Conservation (phyloP, 2,888 invertebrate species). For the Cryptocephalus primarius region DNA sequence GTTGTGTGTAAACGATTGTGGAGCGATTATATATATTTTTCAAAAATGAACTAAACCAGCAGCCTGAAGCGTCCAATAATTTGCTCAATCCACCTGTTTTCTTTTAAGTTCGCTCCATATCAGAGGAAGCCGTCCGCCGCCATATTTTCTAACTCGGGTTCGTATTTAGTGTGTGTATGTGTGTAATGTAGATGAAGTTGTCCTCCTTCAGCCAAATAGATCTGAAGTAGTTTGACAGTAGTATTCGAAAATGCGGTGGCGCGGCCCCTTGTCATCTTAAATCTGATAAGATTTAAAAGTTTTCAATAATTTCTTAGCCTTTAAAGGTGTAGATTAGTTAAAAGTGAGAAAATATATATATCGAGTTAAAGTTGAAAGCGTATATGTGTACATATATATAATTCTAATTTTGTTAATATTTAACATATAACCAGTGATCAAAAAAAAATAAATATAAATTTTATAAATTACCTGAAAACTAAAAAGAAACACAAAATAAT, state of each 20-base stretch:
- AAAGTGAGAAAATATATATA: neutral
- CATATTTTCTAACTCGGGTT: too few species aligned
- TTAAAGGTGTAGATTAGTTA: slow-evolving; percentile 1
- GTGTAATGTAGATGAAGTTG: neutral
- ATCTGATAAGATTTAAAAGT: slow-evolving; percentile 2
- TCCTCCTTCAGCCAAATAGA: slow-evolving; percentile 5
- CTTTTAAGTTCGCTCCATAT: neutral
- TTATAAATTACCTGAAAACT: slow-evolving; percentile 7
- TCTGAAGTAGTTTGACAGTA: slow-evolving; percentile 7
- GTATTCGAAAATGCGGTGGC: neutral
- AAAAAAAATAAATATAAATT: slow-evolving; percentile 6
- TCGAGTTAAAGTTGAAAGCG: neutral
- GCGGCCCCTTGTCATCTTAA: slow-evolving; percentile 5
- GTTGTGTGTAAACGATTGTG: slow-evolving; percentile 26
- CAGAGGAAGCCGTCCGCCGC: too few species aligned
- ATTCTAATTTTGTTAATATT: slow-evolving; percentile 7
- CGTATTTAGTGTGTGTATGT: too few species aligned
- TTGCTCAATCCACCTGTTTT: neutral
- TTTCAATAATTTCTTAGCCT: slow-evolving; percentile 2
- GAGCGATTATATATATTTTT: slow-evolving; percentile 1
- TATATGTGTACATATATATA: neutral
- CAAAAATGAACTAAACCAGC: neutral
- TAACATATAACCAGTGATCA: slow-evolving; percentile 2
- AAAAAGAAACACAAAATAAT: slow-evolving; percentile 12
- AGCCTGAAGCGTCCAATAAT: slow-evolving; percentile 1